Conservation (phyloP, 2,113 vertebrate genomes). For the Indri indri region DNA sequence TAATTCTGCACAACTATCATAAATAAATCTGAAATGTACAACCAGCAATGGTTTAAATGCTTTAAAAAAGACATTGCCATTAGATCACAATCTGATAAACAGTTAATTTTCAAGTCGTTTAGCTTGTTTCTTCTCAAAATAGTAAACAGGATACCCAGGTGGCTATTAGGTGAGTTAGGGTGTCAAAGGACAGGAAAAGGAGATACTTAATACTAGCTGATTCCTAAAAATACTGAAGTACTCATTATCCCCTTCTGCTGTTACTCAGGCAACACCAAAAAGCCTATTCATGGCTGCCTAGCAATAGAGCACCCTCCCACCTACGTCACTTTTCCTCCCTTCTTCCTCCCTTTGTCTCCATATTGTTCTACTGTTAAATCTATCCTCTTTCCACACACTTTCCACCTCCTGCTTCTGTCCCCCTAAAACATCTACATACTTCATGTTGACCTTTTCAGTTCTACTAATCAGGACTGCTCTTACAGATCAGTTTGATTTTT, state of each 20-base stretch:
- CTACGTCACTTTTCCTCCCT: background rate
- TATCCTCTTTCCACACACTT: background rate
- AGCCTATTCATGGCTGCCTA: background rate
- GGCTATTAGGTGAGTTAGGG: background rate
- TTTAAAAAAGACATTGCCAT: background rate
- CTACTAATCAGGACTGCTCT: background rate
- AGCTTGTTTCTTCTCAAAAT: constrained; percentile 34
- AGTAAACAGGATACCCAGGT: background rate
- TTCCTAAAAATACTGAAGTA: constrained; percentile 14
- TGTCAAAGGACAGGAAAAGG: background rate
- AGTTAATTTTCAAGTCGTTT: background rate
- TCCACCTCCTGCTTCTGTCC: background rate
- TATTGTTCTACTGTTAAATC: constrained; percentile 12
- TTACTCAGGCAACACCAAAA: constrained; percentile 36
- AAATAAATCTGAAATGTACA: constrained; percentile 20
- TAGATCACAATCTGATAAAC: background rate
- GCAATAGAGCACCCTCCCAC: background rate
- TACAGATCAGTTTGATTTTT: background rate
- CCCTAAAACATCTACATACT: background rate
- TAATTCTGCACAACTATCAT: too few relatives aligned
- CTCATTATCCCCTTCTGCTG: background rate
- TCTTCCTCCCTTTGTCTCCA: background rate
- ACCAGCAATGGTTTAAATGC: background rate
- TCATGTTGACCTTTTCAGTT: background rate
- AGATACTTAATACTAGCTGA: background rate